Conservation (phyloP, 2,888 invertebrate genomes). For the Scaptomyza polygonia region DNA sequence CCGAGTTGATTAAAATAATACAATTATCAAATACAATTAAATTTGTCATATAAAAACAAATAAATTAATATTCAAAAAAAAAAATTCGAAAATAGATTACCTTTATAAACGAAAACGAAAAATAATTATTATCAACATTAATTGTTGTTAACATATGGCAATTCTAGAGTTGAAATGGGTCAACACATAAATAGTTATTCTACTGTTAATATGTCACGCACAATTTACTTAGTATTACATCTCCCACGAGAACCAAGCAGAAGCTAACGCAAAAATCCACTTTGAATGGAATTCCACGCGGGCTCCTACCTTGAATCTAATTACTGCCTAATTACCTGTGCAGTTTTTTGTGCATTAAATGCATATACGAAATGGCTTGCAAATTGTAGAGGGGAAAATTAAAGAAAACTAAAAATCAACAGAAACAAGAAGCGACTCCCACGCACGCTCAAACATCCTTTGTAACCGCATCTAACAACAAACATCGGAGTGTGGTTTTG, state of each 20-base stretch:
- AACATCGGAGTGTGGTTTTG: slow-evolving; percentile 6
- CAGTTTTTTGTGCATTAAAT: slow-evolving; percentile 22
- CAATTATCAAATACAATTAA: too few relatives aligned
- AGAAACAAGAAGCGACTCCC: slow-evolving; percentile 9
- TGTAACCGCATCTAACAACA: slow-evolving; percentile 44
- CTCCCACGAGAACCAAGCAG: slow-evolving; percentile 7
- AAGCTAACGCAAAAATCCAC: slow-evolving; percentile 48
- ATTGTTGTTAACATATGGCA: not conserved
- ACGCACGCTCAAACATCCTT: slow-evolving; percentile 28
- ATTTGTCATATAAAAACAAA: too few relatives aligned
- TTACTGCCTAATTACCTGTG: slow-evolving; percentile 39
- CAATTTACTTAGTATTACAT: slow-evolving; percentile 1
- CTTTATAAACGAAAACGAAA: not conserved
- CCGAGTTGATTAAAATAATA: not conserved
- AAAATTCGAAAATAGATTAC: not conserved
- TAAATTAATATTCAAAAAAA: too few relatives aligned
- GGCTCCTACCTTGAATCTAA: slow-evolving; percentile 20
- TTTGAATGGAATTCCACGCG: slow-evolving; percentile 19
- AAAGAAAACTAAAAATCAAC: not conserved
- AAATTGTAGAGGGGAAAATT: not conserved
- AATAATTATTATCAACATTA: not conserved
- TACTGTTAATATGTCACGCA: slow-evolving; percentile 11
- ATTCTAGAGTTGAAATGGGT: not conserved
- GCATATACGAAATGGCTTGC: slow-evolving; percentile 16
- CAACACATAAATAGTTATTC: not conserved